Evolutionary conservation across 2,113 vertebrate species (phyloP), one percentile per base, ranked within the genome.

Genomic region (Passer domesticus): DNA sequence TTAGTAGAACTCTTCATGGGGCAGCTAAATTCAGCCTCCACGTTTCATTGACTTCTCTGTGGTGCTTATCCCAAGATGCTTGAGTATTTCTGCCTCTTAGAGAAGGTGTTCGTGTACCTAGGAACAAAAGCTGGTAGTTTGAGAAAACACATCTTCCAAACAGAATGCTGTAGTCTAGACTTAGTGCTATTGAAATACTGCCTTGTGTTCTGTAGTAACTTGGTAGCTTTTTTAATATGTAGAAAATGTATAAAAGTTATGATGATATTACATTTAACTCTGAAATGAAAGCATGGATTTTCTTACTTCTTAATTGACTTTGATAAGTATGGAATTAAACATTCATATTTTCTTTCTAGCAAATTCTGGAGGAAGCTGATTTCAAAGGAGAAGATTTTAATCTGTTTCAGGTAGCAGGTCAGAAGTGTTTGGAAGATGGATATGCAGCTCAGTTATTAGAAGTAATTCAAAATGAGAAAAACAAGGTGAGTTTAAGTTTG

Each of bases 381-480:
- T 99, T 99, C 96, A 98, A 98, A 92, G 95, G 98, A 28, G 98
- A 99, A 96, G 99, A 99, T 94, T 98, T 99, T 89, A 97, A 98
- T 47, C 83, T 98, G 27, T 99, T 99, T 96, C 98, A 98, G 24
- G 95, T 97, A 59, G 98, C 99, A 27, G 99, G 98, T 60, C 97
- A 98, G 86, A 98, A 98, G 55, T 99, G 99, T 95, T 98, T 99
- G 89, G 98, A 99, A 95, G 98, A 99, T 89, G 99, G 99, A 7
- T 88, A 99, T 92, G 92, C 97, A 63, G 97, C 97, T 25, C 98
- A 99, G 79, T 98, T 99, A 52, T 97, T 99, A 91, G 98, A 99
- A 94, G 98, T 99, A 70, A 95, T 99, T 91, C 93, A 99, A 93
- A 99, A 99, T 97, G 98, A 99, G 83, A 98, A 98, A 96, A 99